phyloP scores from a whole-genome alignment of 1,140 invertebrate genomes.

The Trichonephila inaurata region DNA sequence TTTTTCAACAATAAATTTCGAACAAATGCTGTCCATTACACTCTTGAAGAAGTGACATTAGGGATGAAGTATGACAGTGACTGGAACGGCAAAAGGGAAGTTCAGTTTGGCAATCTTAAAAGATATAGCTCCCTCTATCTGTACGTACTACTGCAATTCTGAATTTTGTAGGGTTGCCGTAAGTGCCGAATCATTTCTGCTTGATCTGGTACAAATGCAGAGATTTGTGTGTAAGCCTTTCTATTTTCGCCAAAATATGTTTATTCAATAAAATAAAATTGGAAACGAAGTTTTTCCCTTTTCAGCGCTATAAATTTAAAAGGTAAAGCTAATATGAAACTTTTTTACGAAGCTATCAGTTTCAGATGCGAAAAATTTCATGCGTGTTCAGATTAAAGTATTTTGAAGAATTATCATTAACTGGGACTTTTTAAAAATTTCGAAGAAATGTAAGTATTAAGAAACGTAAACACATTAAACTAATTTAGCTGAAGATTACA shows the following conservation, averaged over 20 bases:
- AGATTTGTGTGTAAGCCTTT: not conserved
- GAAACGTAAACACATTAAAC: too few relatives aligned
- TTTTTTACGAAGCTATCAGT: too few relatives aligned
- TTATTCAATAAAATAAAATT: not conserved
- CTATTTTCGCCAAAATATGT: not conserved
- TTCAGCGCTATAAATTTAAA: too few relatives aligned
- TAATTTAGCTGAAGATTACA: too few relatives aligned
- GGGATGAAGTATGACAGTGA: slow-evolving; percentile 48
- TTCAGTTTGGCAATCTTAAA: slow-evolving; percentile 18
- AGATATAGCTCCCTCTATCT: slow-evolving; percentile 44
- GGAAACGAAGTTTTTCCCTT: too few relatives aligned
- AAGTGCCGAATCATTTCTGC: slow-evolving; percentile 22
- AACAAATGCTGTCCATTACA: slow-evolving; percentile 65
- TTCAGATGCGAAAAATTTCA: too few relatives aligned
- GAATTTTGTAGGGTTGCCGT: slow-evolving; percentile 39
- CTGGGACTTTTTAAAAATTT: too few relatives aligned
- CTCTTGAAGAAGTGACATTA: slow-evolving; percentile 62
- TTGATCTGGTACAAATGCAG: not conserved
- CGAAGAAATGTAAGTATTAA: too few relatives aligned
- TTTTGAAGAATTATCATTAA: too few relatives aligned
- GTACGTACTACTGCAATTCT: slow-evolving; percentile 22
- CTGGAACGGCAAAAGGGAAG: not conserved
- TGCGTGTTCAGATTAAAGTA: too few relatives aligned
- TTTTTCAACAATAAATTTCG: slow-evolving; percentile 57
- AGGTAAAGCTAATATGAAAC: too few relatives aligned